Conservation (phyloP, 2,888 invertebrate genomes). For the Pristionchus maxplancki region DNA sequence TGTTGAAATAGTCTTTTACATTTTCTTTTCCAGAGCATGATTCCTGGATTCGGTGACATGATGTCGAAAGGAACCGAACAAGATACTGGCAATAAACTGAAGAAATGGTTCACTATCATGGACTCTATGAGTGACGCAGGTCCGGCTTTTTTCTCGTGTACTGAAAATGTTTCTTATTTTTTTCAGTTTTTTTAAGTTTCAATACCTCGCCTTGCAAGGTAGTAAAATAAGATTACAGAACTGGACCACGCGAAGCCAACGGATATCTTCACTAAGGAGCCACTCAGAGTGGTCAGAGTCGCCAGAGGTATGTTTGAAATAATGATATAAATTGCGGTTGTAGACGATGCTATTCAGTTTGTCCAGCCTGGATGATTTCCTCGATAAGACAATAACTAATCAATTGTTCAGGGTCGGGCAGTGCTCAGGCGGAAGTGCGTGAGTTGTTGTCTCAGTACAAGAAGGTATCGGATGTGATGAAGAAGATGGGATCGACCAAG, state of each 20-base stretch:
- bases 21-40: constrained; percentile 88
- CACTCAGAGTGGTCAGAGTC: constrained; percentile 87
- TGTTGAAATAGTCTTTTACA: background rate
- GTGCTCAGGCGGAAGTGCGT: constrained; percentile 83
- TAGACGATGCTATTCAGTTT: too few species aligned
- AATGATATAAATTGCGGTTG: too few species aligned
- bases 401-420: constrained; percentile 85
- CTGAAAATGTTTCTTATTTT: background rate
- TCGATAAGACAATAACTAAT: too few species aligned
- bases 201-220: background rate
- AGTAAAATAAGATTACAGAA: constrained; percentile 81
- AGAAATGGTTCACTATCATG: constrained; percentile 99
- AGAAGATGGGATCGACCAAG: constrained; percentile 99
- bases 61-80: constrained; percentile 99
- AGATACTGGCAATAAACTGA: constrained; percentile 96
- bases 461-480: constrained; percentile 98
- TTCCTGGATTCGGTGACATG: constrained; percentile 97
- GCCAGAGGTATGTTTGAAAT: constrained; percentile 84
- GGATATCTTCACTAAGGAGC: constrained; percentile 94
- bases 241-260: constrained; percentile 94
- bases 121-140: constrained; percentile 98
- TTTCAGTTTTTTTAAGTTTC: background rate
- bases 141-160: constrained; percentile 69
- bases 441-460: constrained; percentile 98
- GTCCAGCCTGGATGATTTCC: background rate